A percentile compares a stretch with the other conserved stretches of the same genome.
Evolutionary conservation across 2,113 vertebrate species (phyloP).

Genomic region (Eclectus roratus): DNA sequence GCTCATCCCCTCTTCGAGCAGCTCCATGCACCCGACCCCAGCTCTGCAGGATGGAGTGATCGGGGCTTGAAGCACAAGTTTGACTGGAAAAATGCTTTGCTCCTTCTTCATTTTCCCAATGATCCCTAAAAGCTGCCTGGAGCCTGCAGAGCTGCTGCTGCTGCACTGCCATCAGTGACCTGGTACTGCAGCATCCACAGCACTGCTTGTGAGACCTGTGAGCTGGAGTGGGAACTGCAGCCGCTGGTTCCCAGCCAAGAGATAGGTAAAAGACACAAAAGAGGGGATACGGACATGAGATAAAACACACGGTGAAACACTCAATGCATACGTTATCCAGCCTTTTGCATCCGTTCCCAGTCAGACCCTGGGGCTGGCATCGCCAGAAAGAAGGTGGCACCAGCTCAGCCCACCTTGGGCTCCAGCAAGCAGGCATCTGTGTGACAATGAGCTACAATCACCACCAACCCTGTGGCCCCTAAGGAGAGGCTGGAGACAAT

Average conservation of each 20-base stretch:
- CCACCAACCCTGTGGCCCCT: background rate
- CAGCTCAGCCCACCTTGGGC: background rate
- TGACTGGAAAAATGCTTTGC: background rate
- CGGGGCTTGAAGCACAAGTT: background rate
- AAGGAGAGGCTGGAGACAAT: background rate
- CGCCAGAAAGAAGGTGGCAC: background rate
- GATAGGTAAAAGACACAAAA: background rate
- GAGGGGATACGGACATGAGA: background rate
- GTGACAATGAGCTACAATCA: background rate
- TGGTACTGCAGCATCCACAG: background rate
- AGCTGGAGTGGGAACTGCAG: background rate
- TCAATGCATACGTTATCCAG: rapidly evolving
- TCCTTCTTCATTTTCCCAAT: background rate
- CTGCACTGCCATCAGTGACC: background rate
- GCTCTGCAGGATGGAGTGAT: background rate
- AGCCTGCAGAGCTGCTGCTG: slow-evolving; percentile 1
- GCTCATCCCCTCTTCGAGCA: background rate
- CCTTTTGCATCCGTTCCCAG: background rate
- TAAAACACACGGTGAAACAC: background rate
- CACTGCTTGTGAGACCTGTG: background rate
- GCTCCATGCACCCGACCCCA: background rate
- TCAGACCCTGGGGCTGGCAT: background rate
- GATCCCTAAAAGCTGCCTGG: background rate
- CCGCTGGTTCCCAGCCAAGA: background rate
- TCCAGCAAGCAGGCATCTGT: rapidly evolving